Conservation (phyloP, 2,113 vertebrate genomes). For the Cavia porcellus region DNA sequence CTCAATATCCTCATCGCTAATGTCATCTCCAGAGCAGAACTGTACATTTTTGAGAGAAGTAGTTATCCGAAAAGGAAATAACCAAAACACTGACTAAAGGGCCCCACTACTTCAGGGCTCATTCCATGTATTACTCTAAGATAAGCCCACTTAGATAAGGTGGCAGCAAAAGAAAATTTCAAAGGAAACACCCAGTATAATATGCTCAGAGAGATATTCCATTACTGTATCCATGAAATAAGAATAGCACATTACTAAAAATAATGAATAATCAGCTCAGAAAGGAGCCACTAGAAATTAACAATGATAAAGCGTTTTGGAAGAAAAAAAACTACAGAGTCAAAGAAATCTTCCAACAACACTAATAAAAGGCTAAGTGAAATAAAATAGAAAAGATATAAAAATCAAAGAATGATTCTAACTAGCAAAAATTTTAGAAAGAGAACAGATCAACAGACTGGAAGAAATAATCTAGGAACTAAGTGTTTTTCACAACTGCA, state of each 20-base stretch:
- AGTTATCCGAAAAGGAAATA: not conserved
- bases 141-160: not conserved
- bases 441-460: not conserved
- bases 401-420: not conserved
- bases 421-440: constrained; percentile 10
- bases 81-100: not conserved
- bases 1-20: not conserved
- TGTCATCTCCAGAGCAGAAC: not conserved
- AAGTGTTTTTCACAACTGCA: not conserved
- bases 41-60: not conserved
- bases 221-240: constrained; percentile 16
- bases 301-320: not conserved
- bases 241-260: constrained; percentile 36
- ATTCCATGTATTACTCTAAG: not conserved
- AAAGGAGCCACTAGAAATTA: constrained; percentile 15
- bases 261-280: not conserved
- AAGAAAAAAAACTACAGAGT: not conserved
- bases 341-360: not conserved
- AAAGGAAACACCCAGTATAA: not conserved
- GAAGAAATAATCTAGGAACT: constrained; percentile 1
- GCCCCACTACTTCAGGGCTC: not conserved
- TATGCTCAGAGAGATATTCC: not conserved
- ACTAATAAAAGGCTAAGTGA: not conserved
- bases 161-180: not conserved
- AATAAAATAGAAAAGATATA: not conserved